Percentiles rank a stretch among this genome's conserved stretches.
Conservation (phyloP, 2,113 vertebrate species). For the Halcyon senegalensis region DNA sequence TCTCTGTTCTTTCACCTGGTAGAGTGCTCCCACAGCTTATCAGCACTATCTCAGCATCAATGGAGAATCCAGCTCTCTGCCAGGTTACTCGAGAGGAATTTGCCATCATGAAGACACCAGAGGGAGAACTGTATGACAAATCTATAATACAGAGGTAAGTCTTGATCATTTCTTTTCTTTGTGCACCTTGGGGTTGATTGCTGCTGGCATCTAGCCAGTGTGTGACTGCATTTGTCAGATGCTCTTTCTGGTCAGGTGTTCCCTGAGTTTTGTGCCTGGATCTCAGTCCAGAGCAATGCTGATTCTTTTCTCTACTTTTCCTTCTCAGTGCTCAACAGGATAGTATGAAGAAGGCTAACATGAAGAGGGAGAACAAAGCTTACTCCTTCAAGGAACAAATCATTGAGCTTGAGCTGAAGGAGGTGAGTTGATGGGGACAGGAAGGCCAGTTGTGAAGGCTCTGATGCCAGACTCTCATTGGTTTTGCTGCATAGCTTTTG, state of each 20-base stretch:
- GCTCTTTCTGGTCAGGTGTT: background rate
- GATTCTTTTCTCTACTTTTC: background rate
- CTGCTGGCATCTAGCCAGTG: background rate
- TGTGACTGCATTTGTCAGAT: background rate
- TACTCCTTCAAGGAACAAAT: slow-evolving; percentile 99
- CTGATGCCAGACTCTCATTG: background rate
- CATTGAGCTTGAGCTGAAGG: slow-evolving; percentile 95
- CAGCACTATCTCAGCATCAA: slow-evolving; percentile 78
- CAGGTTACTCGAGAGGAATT: slow-evolving; percentile 92
- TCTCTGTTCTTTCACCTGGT: slow-evolving; percentile 85
- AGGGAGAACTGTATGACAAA: slow-evolving; percentile 91
- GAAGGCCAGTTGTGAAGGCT: background rate
- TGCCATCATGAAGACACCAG: slow-evolving; percentile 89
- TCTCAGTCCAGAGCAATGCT: background rate
- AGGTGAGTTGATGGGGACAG: slow-evolving; percentile 75
- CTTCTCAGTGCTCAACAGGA: slow-evolving; percentile 90
- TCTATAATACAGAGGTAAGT: slow-evolving; percentile 92
- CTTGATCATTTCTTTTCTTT: background rate
- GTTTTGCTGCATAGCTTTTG: background rate
- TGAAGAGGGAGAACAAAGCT: slow-evolving; percentile 97
- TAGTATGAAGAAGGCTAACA: slow-evolving; percentile 91
- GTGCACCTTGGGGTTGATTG: background rate
- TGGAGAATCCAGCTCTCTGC: slow-evolving; percentile 82
- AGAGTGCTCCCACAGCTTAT: slow-evolving; percentile 88
- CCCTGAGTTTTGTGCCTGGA: background rate